A percentile compares a stretch with the other conserved stretches of the same genome.
Evolutionary conservation across 2,113 vertebrate genomes (phyloP).

Genomic region (Rhynchopsitta pachyrhyncha): DNA sequence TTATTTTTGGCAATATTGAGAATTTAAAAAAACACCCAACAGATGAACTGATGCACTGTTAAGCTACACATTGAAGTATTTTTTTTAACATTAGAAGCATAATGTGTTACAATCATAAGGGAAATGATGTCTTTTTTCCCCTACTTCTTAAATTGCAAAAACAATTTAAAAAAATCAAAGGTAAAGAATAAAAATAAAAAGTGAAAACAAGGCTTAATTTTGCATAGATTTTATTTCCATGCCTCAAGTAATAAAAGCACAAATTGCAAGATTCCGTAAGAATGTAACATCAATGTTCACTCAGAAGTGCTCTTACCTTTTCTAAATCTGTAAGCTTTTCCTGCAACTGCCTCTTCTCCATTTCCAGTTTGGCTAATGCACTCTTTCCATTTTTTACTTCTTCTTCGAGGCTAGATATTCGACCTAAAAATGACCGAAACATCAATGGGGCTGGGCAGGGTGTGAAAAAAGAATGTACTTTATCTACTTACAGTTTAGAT

Average conservation of each 20-base stretch:
- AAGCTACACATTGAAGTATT: background rate
- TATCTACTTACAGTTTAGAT: background rate
- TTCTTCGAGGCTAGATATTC: conserved; percentile 88
- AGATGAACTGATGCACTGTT: background rate
- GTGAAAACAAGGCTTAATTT: background rate
- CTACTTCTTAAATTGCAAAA: background rate
- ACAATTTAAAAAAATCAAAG: background rate
- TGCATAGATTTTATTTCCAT: background rate
- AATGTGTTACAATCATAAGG: background rate
- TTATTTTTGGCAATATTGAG: background rate
- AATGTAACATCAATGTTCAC: background rate
- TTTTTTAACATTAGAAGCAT: background rate
- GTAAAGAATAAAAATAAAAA: background rate
- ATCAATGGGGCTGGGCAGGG: background rate
- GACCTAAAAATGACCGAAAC: conserved; percentile 75
- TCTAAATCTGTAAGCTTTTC: conserved; percentile 90
- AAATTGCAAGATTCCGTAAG: background rate
- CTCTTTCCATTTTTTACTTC: conserved; percentile 86
- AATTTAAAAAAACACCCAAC: background rate
- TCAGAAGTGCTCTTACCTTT: conserved; percentile 80
- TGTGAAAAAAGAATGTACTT: background rate
- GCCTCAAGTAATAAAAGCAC: background rate
- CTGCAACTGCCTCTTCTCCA: conserved; percentile 91
- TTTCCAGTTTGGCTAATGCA: conserved; percentile 83
- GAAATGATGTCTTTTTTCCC: rapidly evolving